These are phyloP conservation scores for Liasis olivaceus DNA, from an alignment of 2,797 vertebrate genomes.

Conservation along the genomic window DNA sequence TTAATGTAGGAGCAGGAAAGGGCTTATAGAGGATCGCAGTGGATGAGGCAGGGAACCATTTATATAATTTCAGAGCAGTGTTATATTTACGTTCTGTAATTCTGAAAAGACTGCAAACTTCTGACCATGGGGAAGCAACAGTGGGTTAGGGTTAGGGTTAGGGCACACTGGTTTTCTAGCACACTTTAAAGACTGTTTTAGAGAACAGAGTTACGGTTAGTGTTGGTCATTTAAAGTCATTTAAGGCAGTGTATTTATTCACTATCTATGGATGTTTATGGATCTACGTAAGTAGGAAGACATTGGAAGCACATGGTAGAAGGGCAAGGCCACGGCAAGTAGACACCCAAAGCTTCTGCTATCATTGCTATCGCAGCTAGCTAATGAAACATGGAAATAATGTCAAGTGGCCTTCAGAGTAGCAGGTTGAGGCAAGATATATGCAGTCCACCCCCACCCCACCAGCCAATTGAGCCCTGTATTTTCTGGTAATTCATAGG, in stretches of 20 bases:
- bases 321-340: neutral
- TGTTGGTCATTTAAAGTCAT: neutral
- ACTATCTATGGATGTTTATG: neutral
- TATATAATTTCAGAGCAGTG: neutral
- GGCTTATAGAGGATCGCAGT: neutral
- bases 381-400: neutral
- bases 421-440: neutral
- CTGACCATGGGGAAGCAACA: neutral
- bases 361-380: neutral
- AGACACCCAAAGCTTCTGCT: neutral
- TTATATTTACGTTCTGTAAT: neutral
- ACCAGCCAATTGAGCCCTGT: neutral
- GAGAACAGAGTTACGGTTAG: neutral
- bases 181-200: neutral
- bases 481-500: neutral
- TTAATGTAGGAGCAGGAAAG: neutral
- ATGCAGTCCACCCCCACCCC: neutral
- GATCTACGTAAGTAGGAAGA: neutral
- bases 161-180: neutral
- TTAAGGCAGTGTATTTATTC: neutral
- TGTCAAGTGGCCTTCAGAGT: neutral
- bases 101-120: neutral
- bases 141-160: neutral
- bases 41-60: neutral
- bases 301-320: neutral